Evolutionary conservation across 1,140 invertebrate genomes (phyloP), one percentile per base, ranked within the genome.

Genomic region (Atopsyche davidsoni): DNA sequence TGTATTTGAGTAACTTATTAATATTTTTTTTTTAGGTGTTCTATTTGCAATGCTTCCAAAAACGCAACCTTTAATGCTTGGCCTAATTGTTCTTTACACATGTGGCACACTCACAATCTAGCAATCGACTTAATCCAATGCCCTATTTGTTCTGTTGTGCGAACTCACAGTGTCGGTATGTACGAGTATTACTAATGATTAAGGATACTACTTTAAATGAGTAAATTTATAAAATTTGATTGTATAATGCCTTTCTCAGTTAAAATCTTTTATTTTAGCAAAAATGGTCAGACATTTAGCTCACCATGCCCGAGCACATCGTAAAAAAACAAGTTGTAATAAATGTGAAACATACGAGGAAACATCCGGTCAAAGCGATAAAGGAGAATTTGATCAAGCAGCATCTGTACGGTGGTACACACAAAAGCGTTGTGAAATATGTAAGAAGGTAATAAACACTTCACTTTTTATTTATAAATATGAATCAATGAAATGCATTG

Each of bases 1-100:
- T n/a, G n/a, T n/a, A n/a, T n/a, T n/a, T n/a, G n/a, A n/a, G n/a
- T n/a, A n/a, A n/a, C n/a, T n/a, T 28, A n/a, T 6, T 28, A 28
- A 28, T 28, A 28, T 7, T 28, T 7, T 28, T 7, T 28, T 51
- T 47, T 18, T 23, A 53, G 51, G 28, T 58, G 56, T 48, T 22
- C 44, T 6, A 10, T 35, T 2, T 58, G 56, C 25, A 18, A 41
- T 9, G 45, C 13, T 23, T 41, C 19, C 2, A 54, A 47, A 18
- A 17, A 28, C 2, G 41, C 13, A 28, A 46, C 19, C 2, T 58
- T 51, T 23, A 17, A 28, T 2, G 41, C 39, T 4, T 58, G 56
- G 56, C 46, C 51, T 31, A 47, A 16, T 21, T 57, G 55, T 28
- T 57, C 55, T 7, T 22, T 53, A 31, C 55, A 57, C 28, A 25